These are phyloP conservation scores for Drosophila lutescens DNA, from an alignment of 2,888 invertebrate species.

Conservation along the genomic window DNA sequence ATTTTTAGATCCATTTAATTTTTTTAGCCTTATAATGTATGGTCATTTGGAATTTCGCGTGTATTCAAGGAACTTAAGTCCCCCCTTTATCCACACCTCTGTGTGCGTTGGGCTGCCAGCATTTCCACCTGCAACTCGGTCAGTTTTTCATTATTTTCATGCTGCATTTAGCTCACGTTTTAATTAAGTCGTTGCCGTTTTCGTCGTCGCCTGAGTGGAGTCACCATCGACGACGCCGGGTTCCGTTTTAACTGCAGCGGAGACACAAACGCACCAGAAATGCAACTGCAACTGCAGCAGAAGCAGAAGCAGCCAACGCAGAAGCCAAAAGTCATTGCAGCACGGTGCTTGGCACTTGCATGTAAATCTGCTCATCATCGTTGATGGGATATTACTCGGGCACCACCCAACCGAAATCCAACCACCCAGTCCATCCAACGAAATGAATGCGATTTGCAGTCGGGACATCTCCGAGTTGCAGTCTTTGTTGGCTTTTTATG, in stretches of 20 bases:
- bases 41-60: neutral
- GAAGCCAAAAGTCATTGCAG: slow-evolving; percentile 43
- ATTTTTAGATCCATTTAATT: too few species aligned
- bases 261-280: slow-evolving; percentile 15
- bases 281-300: slow-evolving; percentile 16
- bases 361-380: slow-evolving; percentile 83
- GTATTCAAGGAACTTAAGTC: neutral
- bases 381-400: slow-evolving; percentile 78
- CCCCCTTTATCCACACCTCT: slow-evolving; percentile 19
- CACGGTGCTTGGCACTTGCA: slow-evolving; percentile 70
- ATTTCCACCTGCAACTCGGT: slow-evolving; percentile 67
- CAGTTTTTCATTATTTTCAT: slow-evolving; percentile 80
- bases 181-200: slow-evolving; percentile 73
- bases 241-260: slow-evolving; percentile 35
- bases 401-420: slow-evolving; percentile 16
- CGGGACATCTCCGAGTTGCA: slow-evolving; percentile 67
- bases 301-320: slow-evolving; percentile 18
- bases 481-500: slow-evolving; percentile 69
- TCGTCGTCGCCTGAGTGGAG: slow-evolving; percentile 31
- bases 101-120: slow-evolving; percentile 17
- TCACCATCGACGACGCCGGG: slow-evolving; percentile 29
- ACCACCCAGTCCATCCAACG: slow-evolving; percentile 13
- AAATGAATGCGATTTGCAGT: slow-evolving; percentile 82
- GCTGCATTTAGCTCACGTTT: slow-evolving; percentile 80
- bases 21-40: too few species aligned